phyloP scores from a whole-genome alignment of 2,888 invertebrate genomes.

The Scaptomyza polygonia region DNA sequence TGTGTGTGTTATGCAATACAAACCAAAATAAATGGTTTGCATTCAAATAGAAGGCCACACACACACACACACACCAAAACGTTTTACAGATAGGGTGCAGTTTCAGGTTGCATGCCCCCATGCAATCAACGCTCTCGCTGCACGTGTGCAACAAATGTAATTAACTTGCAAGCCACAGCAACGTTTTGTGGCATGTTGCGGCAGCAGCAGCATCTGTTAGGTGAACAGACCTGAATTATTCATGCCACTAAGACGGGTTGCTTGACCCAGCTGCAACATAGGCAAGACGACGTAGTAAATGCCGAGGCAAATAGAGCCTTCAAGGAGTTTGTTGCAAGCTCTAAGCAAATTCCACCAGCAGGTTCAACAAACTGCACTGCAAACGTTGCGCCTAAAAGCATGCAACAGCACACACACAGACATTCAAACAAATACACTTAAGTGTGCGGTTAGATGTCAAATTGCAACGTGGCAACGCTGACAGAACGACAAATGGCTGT shows the following conservation, averaged over 20 bases:
- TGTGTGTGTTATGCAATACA: constrained; percentile 9
- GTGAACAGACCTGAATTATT: constrained; percentile 64
- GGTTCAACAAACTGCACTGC: constrained; percentile 76
- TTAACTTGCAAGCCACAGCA: constrained; percentile 64
- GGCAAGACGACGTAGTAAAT: background rate
- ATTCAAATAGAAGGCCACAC: constrained; percentile 47
- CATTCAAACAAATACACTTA: constrained; percentile 30
- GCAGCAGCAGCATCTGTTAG: constrained; percentile 11
- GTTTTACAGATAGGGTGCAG: constrained; percentile 11
- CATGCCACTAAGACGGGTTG: constrained; percentile 69
- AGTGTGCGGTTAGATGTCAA: constrained; percentile 76
- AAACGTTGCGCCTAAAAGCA: constrained; percentile 77
- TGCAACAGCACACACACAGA: constrained; percentile 50
- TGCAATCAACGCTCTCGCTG: constrained; percentile 59
- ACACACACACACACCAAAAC: background rate
- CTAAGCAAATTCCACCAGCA: constrained; percentile 27
- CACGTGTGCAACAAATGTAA: constrained; percentile 75
- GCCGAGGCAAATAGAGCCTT: constrained; percentile 19
- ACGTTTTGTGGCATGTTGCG: constrained; percentile 47
- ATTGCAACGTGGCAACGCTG: constrained; percentile 62
- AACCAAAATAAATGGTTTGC: constrained; percentile 40
- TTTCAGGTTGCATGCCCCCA: constrained; percentile 39
- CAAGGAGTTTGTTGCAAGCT: constrained; percentile 42
- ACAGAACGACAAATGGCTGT: constrained; percentile 74
- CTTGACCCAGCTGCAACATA: constrained; percentile 45